A percentile compares a stretch with the other conserved stretches of the same genome.
phyloP scores from a whole-genome alignment of 2,113 vertebrate species.

The Trichomycterus rosablanca region DNA sequence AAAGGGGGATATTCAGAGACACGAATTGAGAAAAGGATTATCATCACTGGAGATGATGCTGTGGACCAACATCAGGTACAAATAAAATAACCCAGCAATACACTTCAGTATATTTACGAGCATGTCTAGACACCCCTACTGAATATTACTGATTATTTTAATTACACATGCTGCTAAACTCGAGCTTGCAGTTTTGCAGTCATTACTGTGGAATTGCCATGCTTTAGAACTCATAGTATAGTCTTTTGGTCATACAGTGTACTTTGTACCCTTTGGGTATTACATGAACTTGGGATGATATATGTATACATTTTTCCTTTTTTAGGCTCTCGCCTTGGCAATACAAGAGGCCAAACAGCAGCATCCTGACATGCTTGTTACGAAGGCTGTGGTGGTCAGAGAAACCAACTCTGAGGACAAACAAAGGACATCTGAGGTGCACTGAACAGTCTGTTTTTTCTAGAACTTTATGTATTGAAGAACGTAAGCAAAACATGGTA shows the following conservation, averaged over 20 bases:
- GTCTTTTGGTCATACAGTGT: no score
- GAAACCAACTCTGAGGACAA: slow-evolving; percentile 92
- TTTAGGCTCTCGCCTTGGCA: slow-evolving; percentile 90
- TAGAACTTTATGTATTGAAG: background rate
- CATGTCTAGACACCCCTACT: no score
- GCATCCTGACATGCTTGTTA: slow-evolving; percentile 98
- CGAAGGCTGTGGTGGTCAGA: slow-evolving; percentile 97
- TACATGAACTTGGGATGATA: no score
- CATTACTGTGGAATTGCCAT: no score
- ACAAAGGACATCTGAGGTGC: slow-evolving; percentile 82
- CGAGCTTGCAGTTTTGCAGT: no score
- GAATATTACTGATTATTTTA: background rate
- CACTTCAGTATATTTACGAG: no score
- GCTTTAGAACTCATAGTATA: no score
- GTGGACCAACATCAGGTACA: slow-evolving; percentile 96
- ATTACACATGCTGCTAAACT: no score
- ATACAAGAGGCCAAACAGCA: slow-evolving; percentile 97
- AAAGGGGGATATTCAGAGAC: slow-evolving; percentile 98
- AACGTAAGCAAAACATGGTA: no score
- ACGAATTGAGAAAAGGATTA: slow-evolving; percentile 96
- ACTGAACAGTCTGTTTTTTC: background rate
- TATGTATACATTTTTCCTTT: background rate
- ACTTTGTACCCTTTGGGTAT: no score
- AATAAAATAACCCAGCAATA: background rate
- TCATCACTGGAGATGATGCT: slow-evolving; percentile 95